These are phyloP conservation scores for Hedya salicella DNA, from an alignment of 2,888 invertebrate genomes.

Conservation along the genomic window DNA sequence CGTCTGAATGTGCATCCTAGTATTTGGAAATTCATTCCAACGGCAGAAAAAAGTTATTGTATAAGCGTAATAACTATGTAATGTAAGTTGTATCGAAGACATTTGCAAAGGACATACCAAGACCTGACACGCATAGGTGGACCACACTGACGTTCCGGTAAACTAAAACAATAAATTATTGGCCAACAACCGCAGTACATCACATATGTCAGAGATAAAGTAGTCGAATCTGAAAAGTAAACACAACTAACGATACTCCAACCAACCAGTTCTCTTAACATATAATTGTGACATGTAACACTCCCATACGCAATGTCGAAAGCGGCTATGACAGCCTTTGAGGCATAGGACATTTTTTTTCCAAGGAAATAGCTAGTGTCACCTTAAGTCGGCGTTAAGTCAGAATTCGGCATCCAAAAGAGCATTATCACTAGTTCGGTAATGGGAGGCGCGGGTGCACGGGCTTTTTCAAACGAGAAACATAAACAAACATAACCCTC, in stretches of 20 bases:
- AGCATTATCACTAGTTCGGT: conserved; percentile 74
- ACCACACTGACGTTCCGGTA: no score
- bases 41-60: no score
- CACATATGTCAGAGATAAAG: conserved; percentile 2
- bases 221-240: conserved; percentile 14
- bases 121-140: no score
- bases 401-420: conserved; percentile 72
- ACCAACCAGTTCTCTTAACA: conserved; percentile 53
- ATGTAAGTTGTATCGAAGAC: no score
- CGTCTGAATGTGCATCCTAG: no score
- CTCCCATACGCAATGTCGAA: neutral
- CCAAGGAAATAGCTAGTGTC: conserved; percentile 56
- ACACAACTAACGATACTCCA: conserved; percentile 45
- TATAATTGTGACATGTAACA: conserved; percentile 53
- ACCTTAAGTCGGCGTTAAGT: conserved; percentile 60
- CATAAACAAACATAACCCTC: conserved; percentile 55
- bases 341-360: neutral
- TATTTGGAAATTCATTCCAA: no score
- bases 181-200: neutral
- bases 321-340: neutral
- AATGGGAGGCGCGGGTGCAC: conserved; percentile 70
- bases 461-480: conserved; percentile 52
- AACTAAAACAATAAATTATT: no score
- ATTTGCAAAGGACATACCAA: no score
- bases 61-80: no score